Percentiles rank a stretch among this genome's conserved stretches.
phyloP scores from a whole-genome alignment of 2,888 invertebrate species.

The Gortyna flavago region DNA sequence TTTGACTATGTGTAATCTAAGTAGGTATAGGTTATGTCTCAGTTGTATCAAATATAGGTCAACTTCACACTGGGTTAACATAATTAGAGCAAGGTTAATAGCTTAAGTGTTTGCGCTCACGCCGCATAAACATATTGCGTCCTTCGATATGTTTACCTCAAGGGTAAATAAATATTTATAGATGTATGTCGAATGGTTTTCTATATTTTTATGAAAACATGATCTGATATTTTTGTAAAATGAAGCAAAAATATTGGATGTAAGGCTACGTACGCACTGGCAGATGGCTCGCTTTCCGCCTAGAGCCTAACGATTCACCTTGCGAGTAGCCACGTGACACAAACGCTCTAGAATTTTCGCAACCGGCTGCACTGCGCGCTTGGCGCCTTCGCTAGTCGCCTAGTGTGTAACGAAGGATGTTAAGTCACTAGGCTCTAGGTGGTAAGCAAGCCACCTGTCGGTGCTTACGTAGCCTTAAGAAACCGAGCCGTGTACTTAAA shows the following conservation, averaged over 20 bases:
- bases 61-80: constrained; percentile 40
- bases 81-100: constrained; percentile 59
- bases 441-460: too few species aligned
- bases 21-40: background rate
- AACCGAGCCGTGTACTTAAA: background rate
- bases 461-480: too few species aligned
- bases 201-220: background rate
- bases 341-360: too few species aligned
- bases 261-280: too few species aligned
- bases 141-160: constrained; percentile 38
- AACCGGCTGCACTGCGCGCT: too few species aligned
- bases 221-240: background rate
- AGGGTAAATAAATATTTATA: constrained; percentile 20
- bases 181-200: background rate
- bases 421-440: too few species aligned
- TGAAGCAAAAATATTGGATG: background rate
- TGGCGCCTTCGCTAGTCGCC: too few species aligned
- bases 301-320: too few species aligned
- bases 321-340: too few species aligned
- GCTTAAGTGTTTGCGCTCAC: constrained; percentile 50
- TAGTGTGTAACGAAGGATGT: too few species aligned
- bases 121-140: constrained; percentile 38
- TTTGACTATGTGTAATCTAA: background rate
- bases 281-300: too few species aligned
- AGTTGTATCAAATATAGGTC: constrained; percentile 51